Conservation (phyloP, 2,888 invertebrate genomes). For the Diarsia mendica region DNA sequence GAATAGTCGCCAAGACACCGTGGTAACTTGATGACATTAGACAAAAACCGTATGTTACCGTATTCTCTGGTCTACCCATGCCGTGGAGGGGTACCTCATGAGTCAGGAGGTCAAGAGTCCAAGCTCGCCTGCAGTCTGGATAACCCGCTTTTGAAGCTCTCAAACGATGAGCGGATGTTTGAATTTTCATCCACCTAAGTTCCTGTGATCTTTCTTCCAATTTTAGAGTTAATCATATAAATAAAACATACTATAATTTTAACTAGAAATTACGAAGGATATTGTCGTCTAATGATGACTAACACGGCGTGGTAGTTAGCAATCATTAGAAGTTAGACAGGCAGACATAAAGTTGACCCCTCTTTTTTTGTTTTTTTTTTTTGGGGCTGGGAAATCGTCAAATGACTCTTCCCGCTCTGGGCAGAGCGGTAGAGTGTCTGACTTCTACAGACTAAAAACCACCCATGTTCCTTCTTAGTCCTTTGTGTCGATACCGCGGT, state of each 20-base stretch:
- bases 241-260: neutral
- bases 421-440: too few relatives aligned
- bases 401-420: too few relatives aligned
- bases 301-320: constrained; percentile 21
- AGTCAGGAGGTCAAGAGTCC: constrained; percentile 41
- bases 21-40: neutral
- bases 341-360: constrained; percentile 26
- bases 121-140: constrained; percentile 26
- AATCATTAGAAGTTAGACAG: constrained; percentile 29
- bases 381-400: too few relatives aligned
- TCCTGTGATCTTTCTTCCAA: neutral
- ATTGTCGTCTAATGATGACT: constrained; percentile 18
- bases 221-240: neutral
- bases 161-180: constrained; percentile 10
- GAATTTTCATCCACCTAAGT: constrained; percentile 10
- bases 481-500: too few relatives aligned
- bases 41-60: neutral
- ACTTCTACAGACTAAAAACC: too few relatives aligned
- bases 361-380: too few relatives aligned
- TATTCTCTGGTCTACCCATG: constrained; percentile 30
- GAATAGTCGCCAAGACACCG: constrained; percentile 2
- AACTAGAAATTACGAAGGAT: neutral
- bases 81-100: constrained; percentile 55
- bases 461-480: too few relatives aligned
- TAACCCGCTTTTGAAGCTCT: constrained; percentile 25